A percentile compares a stretch with the other conserved stretches of the same genome.
Conservation (phyloP, 2,797 vertebrate species). For the Cynopterus sphinx region DNA sequence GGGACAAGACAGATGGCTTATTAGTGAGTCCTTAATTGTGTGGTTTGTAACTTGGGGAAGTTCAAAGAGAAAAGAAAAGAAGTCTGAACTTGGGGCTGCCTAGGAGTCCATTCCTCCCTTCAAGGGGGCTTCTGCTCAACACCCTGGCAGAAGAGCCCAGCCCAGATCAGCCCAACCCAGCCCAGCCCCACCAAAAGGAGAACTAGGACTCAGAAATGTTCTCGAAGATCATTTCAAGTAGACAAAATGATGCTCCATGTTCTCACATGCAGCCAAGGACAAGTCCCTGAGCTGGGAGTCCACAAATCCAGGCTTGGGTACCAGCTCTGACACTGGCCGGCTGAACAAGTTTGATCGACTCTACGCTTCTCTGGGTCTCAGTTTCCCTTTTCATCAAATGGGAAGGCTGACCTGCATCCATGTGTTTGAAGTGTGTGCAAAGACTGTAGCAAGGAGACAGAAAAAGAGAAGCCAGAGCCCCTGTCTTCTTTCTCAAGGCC, state of each 20-base stretch:
- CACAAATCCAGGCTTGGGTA: neutral
- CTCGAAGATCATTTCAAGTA: neutral
- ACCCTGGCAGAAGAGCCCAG: neutral
- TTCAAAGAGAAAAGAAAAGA: slow-evolving; percentile 62
- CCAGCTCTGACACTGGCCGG: neutral
- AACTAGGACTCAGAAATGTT: neutral
- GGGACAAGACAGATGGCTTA: slow-evolving; percentile 84
- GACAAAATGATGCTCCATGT: neutral
- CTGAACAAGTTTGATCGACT: neutral
- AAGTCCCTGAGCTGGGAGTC: neutral
- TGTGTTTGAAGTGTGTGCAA: fast-evolving
- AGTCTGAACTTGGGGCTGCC: neutral
- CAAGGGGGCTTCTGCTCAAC: neutral
- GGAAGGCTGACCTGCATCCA: neutral
- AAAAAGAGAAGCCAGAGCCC: neutral
- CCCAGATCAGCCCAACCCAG: neutral
- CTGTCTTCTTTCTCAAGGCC: neutral
- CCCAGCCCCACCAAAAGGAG: neutral
- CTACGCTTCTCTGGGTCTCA: neutral
- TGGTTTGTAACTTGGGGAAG: slow-evolving; percentile 83
- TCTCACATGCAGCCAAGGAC: neutral
- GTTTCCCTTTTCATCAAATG: neutral
- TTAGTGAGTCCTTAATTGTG: slow-evolving; percentile 84
- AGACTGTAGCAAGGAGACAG: neutral
- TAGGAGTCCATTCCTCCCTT: slow-evolving; percentile 21